These are phyloP conservation scores for Dipodomys ordii DNA, from an alignment of 2,113 vertebrate genomes.

Conservation along the genomic window DNA sequence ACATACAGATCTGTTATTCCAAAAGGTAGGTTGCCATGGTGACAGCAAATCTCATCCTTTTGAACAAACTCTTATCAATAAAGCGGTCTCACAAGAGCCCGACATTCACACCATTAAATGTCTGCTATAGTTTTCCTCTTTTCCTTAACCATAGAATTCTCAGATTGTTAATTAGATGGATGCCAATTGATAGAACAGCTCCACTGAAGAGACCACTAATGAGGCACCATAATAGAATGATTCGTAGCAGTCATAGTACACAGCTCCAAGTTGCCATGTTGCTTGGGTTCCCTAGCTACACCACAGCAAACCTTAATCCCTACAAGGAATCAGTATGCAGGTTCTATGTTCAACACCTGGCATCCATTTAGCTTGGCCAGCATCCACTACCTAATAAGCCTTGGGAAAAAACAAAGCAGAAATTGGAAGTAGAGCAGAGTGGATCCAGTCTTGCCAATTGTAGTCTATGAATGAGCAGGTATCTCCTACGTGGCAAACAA, in stretches of 20 bases:
- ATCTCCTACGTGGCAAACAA: neutral
- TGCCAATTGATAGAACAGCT: neutral
- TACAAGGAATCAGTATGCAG: neutral
- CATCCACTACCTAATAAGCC: conserved; percentile 1
- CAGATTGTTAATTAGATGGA: conserved; percentile 39
- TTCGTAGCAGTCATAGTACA: neutral
- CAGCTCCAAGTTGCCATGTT: neutral
- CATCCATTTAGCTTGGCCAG: conserved; percentile 16
- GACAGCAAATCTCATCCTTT: conserved; percentile 59
- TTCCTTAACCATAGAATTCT: neutral
- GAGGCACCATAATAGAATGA: neutral
- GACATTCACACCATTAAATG: neutral
- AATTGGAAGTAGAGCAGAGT: neutral
- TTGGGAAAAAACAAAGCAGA: neutral
- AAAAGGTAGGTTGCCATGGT: conserved; percentile 68
- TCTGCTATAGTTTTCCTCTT: neutral
- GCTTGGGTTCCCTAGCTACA: neutral
- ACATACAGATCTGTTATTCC: conserved; percentile 59
- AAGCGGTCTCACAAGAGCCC: conserved; percentile 40
- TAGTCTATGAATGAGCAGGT: neutral
- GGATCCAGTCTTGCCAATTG: neutral
- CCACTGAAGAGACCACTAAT: neutral
- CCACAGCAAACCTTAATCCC: neutral
- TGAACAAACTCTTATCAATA: conserved; percentile 69
- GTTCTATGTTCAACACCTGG: conserved; percentile 6